These are phyloP conservation scores for Drosophila kurseongensis DNA, from an alignment of 1,140 invertebrate genomes.

Conservation along the genomic window DNA sequence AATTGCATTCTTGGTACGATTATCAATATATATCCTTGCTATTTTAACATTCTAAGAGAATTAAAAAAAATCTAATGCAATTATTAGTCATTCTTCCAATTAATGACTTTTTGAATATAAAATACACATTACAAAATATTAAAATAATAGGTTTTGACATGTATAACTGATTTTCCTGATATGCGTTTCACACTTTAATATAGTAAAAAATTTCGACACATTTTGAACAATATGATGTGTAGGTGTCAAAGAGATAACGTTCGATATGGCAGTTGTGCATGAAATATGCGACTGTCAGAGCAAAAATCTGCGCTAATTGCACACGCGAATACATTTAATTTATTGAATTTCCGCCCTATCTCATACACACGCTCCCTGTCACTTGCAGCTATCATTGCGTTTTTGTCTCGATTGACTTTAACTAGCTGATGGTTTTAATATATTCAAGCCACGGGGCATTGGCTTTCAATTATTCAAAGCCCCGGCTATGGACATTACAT, in stretches of 20 bases:
- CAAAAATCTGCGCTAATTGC: constrained; percentile 35
- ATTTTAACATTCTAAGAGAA: no score
- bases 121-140: background rate
- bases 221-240: background rate
- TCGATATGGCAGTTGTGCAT: constrained; percentile 8
- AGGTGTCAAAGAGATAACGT: constrained; percentile 20
- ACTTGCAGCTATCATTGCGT: background rate
- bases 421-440: constrained; percentile 28
- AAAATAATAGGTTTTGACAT: background rate
- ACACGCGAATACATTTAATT: constrained; percentile 32
- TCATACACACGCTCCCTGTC: background rate
- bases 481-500: constrained; percentile 24
- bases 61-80: no score
- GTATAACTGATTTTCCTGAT: background rate
- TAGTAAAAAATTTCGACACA: constrained; percentile 4
- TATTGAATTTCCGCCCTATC: constrained; percentile 43
- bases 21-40: no score
- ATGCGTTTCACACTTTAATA: constrained; percentile 7
- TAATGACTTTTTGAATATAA: no score
- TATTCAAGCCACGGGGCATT: constrained; percentile 45
- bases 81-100: no score
- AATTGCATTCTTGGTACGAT: no score
- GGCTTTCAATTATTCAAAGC: constrained; percentile 51
- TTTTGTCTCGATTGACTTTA: constrained; percentile 14
- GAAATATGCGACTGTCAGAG: constrained; percentile 20